These are phyloP conservation scores for Heliconius hermathena DNA, from an alignment of 1,140 invertebrate species.

Conservation along the genomic window DNA sequence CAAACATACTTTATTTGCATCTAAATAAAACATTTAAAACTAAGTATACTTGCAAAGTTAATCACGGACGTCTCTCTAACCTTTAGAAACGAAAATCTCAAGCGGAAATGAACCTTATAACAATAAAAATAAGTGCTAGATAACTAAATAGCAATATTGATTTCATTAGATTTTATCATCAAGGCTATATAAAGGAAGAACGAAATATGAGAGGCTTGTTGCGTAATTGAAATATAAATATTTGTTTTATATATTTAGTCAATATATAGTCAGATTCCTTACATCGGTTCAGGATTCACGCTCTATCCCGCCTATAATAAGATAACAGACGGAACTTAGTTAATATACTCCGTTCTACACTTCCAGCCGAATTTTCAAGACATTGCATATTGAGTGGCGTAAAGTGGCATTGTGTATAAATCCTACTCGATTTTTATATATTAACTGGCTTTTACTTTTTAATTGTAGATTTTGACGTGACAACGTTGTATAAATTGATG, in stretches of 20 bases:
- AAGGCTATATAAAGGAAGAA: constrained; percentile 56
- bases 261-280: neutral
- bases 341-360: no score
- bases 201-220: constrained; percentile 25
- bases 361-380: no score
- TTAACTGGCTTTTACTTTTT: no score
- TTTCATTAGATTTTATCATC: constrained; percentile 50
- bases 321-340: no score
- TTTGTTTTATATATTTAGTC: neutral
- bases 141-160: constrained; percentile 23
- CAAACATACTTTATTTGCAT: constrained; percentile 15
- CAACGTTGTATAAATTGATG: no score
- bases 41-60: constrained; percentile 27
- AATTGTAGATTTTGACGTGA: no score
- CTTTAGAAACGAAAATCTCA: constrained; percentile 29
- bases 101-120: constrained; percentile 33
- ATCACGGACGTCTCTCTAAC: constrained; percentile 28
- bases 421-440: no score
- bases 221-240: constrained; percentile 20
- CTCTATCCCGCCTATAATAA: no score
- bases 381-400: no score
- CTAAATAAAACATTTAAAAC: constrained; percentile 24
- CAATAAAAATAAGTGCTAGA: constrained; percentile 26
- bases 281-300: neutral
- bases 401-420: no score